These are phyloP conservation scores for Alligator sinensis DNA, from an alignment of 2,113 vertebrate genomes.

Conservation along the genomic window DNA sequence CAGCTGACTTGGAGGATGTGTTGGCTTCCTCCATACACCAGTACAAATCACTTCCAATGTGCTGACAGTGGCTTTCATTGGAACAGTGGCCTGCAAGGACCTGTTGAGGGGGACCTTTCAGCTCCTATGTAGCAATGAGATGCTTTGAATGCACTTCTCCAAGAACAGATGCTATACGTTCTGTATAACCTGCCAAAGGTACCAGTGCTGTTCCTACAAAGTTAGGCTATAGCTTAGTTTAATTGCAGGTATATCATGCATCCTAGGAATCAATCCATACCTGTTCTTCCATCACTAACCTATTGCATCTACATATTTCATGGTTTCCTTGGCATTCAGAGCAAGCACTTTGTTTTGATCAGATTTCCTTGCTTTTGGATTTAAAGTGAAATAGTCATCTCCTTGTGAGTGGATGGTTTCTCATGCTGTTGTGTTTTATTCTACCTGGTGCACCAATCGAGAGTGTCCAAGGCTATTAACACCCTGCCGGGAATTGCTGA, in stretches of 20 bases:
- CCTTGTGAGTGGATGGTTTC: background rate
- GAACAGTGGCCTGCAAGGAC: background rate
- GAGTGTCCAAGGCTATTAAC: background rate
- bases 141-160: too few relatives aligned
- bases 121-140: background rate
- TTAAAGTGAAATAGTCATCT: background rate
- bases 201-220: accelerated
- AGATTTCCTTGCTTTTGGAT: background rate
- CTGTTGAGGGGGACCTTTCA: background rate
- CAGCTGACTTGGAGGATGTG: background rate
- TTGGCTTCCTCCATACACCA: too few relatives aligned
- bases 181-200: background rate
- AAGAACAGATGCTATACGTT: background rate
- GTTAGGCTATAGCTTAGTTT: background rate
- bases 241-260: background rate
- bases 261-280: background rate
- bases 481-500: slow-evolving; percentile 28
- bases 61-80: too few relatives aligned
- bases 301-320: accelerated
- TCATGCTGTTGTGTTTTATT: accelerated
- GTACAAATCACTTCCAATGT: background rate
- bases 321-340: background rate
- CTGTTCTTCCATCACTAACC: accelerated
- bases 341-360: background rate
- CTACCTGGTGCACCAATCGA: background rate